Conservation (phyloP, 2,797 vertebrate genomes). For the Melopsittacus undulatus region DNA sequence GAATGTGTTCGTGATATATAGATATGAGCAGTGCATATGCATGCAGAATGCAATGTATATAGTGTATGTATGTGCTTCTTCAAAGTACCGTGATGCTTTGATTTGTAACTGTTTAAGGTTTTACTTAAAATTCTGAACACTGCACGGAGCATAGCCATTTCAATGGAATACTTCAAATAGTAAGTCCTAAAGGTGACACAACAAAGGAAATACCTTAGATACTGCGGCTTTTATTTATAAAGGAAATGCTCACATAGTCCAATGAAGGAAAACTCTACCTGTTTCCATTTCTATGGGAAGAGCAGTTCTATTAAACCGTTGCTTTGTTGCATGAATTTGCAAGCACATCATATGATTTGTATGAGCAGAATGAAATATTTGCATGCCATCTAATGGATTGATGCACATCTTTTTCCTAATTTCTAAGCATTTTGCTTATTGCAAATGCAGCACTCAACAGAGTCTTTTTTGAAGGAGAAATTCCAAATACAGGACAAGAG, state of each 20-base stretch:
- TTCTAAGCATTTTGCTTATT: constrained; percentile 26
- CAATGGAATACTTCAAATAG: constrained; percentile 73
- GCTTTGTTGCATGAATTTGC: constrained; percentile 51
- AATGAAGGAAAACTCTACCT: constrained; percentile 45
- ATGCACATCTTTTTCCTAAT: background rate
- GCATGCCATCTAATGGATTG: constrained; percentile 11
- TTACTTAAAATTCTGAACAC: constrained; percentile 74
- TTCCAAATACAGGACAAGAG: background rate
- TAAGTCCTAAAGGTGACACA: constrained; percentile 71
- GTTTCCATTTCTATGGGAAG: constrained; percentile 53
- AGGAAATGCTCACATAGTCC: constrained; percentile 49
- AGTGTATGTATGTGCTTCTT: constrained; percentile 44
- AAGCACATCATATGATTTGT: constrained; percentile 28
- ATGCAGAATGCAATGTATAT: constrained; percentile 35
- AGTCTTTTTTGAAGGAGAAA: background rate
- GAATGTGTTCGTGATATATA: background rate
- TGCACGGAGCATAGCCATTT: constrained; percentile 44
- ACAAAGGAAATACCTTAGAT: constrained; percentile 68
- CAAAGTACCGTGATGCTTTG: constrained; percentile 49
- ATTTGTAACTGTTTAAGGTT: constrained; percentile 74
- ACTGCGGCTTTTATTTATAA: constrained; percentile 66
- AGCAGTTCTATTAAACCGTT: constrained; percentile 40
- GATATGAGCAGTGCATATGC: constrained; percentile 30
- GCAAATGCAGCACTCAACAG: background rate
- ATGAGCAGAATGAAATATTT: constrained; percentile 45